Evolutionary conservation across 2,797 vertebrate species (phyloP), one percentile per base, ranked within the genome.

Genomic region (Clamator glandarius): DNA sequence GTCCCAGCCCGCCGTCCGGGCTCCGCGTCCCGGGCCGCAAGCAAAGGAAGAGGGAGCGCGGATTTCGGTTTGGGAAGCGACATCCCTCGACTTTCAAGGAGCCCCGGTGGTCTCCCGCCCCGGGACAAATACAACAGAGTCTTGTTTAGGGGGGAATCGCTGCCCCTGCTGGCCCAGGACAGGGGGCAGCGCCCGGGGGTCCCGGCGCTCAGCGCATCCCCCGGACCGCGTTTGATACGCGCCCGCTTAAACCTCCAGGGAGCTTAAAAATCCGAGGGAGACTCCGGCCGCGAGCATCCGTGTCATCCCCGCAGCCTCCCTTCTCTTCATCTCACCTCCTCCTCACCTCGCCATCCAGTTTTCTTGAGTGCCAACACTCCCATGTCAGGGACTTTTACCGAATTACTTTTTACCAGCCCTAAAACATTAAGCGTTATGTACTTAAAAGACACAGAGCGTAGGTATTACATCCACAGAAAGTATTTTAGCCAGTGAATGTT

Each of bases 401-500:
- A 97, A 93, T 96, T 94, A n/a, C 24, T 8, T 89, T 95, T 96
- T 95, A 70, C 81, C 80, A 67, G 89, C 50, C 92, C 94, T 97
- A 95, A 97, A 97, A 95, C 93, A 78, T 95, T 81, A 95, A 94
- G 95, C 78, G 90, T 97, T 97, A 97, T 95, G 91, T 94, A 93
- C 95, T 97, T 96, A 94, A 94, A 96, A 93, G 95, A 96, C 58
- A 90, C 93, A 96, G 96, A 96, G 93, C 95, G 84, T 81, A 68
- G 96, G 96, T 95, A 96, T 96, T 96, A 94, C 93, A 87, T 88
- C 95, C 95, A 85, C 93, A 95, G 96, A 91, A 96, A 97, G 94
- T 90, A 95, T 97, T 97, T 96, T 97, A 97, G 96, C 96, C 97
- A 97, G 96, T 97, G 97, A 87, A 66, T 97, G 97, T 97, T 97